These are phyloP conservation scores for Mizuhopecten yessoensis DNA, from an alignment of 1,140 invertebrate genomes.

Conservation along the genomic window DNA sequence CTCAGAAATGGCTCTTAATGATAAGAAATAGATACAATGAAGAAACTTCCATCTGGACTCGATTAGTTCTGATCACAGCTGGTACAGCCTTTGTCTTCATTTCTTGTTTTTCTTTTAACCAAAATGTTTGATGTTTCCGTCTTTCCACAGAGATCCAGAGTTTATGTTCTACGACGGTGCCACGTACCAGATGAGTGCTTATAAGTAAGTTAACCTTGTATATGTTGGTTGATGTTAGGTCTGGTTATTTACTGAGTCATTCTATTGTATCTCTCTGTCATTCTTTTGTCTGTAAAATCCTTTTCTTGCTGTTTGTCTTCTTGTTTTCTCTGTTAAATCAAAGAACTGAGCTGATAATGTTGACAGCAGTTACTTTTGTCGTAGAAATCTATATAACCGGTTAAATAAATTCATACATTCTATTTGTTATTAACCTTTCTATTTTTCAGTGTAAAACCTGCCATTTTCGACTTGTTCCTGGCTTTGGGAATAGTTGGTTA, in stretches of 20 bases:
- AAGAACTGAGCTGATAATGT: background rate
- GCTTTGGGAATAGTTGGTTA: slow-evolving; percentile 93
- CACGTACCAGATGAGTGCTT: slow-evolving; percentile 91
- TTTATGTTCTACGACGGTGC: slow-evolving; percentile 95
- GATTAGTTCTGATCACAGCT: no score
- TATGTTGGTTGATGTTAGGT: background rate
- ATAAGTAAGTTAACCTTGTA: slow-evolving; percentile 88
- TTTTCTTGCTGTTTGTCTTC: no score
- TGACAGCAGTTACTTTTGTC: background rate
- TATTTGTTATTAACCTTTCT: slow-evolving; percentile 77
- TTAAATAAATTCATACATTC: slow-evolving; percentile 41
- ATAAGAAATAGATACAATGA: no score
- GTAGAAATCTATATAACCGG: background rate
- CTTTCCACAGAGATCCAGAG: slow-evolving; percentile 93
- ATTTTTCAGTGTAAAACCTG: slow-evolving; percentile 94
- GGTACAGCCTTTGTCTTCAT: no score
- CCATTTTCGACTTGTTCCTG: slow-evolving; percentile 97
- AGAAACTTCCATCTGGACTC: no score
- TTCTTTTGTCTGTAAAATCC: no score
- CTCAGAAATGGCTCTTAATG: no score
- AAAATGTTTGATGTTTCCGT: no score
- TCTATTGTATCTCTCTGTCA: no score
- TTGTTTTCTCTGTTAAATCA: no score
- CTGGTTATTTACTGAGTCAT: no score
- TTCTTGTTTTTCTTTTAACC: no score